These are phyloP conservation scores for Hirudo medicinalis DNA, from an alignment of 1,140 invertebrate genomes.

Conservation along the genomic window DNA sequence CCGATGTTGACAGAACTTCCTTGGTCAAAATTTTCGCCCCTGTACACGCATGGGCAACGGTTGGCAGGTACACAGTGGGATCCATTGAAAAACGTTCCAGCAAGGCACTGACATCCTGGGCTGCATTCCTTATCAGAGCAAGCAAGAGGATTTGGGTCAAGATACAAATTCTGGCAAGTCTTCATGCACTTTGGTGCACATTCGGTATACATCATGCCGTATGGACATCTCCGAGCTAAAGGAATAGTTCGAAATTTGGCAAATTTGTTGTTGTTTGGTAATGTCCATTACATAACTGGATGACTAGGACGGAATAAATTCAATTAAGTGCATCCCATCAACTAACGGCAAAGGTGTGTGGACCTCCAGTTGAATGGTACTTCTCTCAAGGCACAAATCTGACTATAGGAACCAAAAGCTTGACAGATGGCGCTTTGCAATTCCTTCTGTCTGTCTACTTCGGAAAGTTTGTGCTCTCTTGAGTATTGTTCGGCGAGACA, in stretches of 20 bases:
- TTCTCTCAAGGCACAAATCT: slow-evolving; percentile 12
- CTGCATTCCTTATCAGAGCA: slow-evolving; percentile 17
- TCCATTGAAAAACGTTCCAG: slow-evolving; percentile 20
- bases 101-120: slow-evolving; percentile 19
- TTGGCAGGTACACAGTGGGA: slow-evolving; percentile 23
- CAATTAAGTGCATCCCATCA: not conserved
- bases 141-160: slow-evolving; percentile 3
- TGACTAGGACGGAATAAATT: too few relatives aligned
- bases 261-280: too few relatives aligned
- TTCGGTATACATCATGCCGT: slow-evolving; percentile 18
- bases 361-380: slow-evolving; percentile 9
- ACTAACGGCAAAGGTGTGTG: slow-evolving; percentile 3
- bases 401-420: slow-evolving; percentile 2
- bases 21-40: slow-evolving; percentile 17
- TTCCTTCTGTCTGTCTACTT: slow-evolving; percentile 1
- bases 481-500: slow-evolving; percentile 5
- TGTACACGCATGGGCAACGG: slow-evolving; percentile 27
- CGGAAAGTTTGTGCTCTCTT: not conserved
- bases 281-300: too few relatives aligned
- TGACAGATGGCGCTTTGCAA: not conserved
- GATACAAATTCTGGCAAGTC: slow-evolving; percentile 17
- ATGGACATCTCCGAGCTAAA: slow-evolving; percentile 18
- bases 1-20: slow-evolving; percentile 22
- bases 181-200: slow-evolving; percentile 19
- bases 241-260: not conserved